Percentiles rank a stretch among this genome's conserved stretches.
Conservation (phyloP, 2,888 invertebrate genomes). For the Carpatolechia fugitivella region DNA sequence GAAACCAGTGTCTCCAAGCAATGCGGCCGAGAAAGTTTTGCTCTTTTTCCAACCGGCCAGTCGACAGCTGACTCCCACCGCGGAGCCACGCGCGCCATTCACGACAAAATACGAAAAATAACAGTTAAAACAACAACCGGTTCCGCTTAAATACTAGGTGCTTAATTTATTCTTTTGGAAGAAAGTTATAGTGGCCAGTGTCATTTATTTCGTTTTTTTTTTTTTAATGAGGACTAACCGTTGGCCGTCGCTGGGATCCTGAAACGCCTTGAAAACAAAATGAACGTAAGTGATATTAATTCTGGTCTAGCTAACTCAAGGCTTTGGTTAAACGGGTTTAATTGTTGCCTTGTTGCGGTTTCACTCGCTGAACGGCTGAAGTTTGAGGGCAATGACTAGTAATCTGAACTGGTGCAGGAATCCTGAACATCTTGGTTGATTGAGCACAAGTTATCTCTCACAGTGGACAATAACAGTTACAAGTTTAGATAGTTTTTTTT, state of each 20-base stretch:
- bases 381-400: constrained; percentile 7
- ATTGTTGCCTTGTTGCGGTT: constrained; percentile 2
- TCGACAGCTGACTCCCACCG: constrained; percentile 33
- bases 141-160: constrained; percentile 19
- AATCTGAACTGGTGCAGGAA: neutral
- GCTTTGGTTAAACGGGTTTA: constrained; percentile 4
- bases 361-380: constrained; percentile 2
- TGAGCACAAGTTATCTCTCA: neutral
- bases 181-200: constrained; percentile 28
- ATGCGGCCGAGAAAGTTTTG: constrained; percentile 45
- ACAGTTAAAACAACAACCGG: constrained; percentile 18
- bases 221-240: constrained; percentile 11
- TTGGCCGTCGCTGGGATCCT: constrained; percentile 13
- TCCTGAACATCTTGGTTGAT: constrained; percentile 1
- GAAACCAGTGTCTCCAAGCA: constrained; percentile 11
- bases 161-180: constrained; percentile 28
- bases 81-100: constrained; percentile 28
- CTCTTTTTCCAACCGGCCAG: constrained; percentile 37
- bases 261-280: constrained; percentile 28
- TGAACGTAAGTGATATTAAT: constrained; percentile 38
- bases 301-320: constrained; percentile 15
- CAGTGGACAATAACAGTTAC: too few relatives aligned
- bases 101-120: constrained; percentile 9
- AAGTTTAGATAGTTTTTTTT: too few relatives aligned
- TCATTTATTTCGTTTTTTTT: constrained; percentile 12